These are phyloP conservation scores for Scaptomyza pallida DNA, from an alignment of 1,140 invertebrate species.

Conservation along the genomic window DNA sequence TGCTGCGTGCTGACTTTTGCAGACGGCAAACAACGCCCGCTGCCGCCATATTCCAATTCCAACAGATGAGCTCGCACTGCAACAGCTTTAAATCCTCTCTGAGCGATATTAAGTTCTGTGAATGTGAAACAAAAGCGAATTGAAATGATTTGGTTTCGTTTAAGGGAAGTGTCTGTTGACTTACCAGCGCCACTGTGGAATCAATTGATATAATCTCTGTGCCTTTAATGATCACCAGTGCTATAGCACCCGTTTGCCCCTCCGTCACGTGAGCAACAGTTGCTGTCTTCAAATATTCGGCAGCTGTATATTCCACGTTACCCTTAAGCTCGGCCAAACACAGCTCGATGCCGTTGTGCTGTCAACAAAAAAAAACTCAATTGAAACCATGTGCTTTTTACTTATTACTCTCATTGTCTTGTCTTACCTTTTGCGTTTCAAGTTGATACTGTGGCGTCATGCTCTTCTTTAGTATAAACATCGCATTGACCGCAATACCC, in stretches of 20 bases:
- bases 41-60: conserved; percentile 77
- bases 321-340: conserved; percentile 61
- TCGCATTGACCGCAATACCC: conserved; percentile 91
- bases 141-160: neutral
- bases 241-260: conserved; percentile 19
- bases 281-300: conserved; percentile 73
- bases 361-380: neutral
- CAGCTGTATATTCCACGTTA: conserved; percentile 71
- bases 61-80: conserved; percentile 73
- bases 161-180: neutral
- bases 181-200: conserved; percentile 87
- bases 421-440: conserved; percentile 85
- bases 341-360: conserved; percentile 55
- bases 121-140: neutral
- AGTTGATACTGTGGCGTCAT: conserved; percentile 89
- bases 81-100: conserved; percentile 66
- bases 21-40: conserved; percentile 78
- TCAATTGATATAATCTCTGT: conserved; percentile 86
- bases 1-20: conserved; percentile 57
- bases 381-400: conserved; percentile 3
- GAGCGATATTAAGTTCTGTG: conserved; percentile 70
- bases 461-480: conserved; percentile 91
- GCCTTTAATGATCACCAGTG: conserved; percentile 87
- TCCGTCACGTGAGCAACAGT: conserved; percentile 61
- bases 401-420: neutral